These are phyloP conservation scores for Fulmarus glacialis DNA, from an alignment of 2,113 vertebrate genomes.

Conservation along the genomic window DNA sequence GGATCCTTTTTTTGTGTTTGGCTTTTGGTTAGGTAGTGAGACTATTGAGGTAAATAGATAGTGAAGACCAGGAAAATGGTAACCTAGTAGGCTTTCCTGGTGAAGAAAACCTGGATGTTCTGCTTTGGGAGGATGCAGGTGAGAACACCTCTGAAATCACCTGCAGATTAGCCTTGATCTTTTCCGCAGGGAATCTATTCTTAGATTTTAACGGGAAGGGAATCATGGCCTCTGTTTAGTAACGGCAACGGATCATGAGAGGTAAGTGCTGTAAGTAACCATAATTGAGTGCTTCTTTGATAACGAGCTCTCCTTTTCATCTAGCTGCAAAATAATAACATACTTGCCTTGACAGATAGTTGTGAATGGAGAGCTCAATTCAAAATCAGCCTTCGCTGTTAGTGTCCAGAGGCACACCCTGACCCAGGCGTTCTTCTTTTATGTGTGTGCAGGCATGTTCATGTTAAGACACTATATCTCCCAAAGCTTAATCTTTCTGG, in stretches of 20 bases:
- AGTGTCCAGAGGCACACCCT: background rate
- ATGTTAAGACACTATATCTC: background rate
- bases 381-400: background rate
- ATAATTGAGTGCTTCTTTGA: background rate
- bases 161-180: background rate
- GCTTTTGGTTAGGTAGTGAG: background rate
- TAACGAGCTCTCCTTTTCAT: background rate
- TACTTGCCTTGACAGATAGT: background rate
- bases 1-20: background rate
- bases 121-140: background rate
- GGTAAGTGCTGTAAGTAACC: background rate
- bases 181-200: background rate
- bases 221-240: background rate
- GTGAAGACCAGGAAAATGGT: background rate
- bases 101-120: background rate
- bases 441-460: background rate
- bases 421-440: background rate
- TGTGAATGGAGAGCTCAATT: background rate
- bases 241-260: background rate
- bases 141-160: background rate
- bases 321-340: background rate
- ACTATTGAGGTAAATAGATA: background rate
- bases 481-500: background rate
- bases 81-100: background rate
- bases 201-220: background rate